Evolutionary conservation across 2,113 vertebrate genomes (phyloP).

Genomic region (Synodontis membranacea): DNA sequence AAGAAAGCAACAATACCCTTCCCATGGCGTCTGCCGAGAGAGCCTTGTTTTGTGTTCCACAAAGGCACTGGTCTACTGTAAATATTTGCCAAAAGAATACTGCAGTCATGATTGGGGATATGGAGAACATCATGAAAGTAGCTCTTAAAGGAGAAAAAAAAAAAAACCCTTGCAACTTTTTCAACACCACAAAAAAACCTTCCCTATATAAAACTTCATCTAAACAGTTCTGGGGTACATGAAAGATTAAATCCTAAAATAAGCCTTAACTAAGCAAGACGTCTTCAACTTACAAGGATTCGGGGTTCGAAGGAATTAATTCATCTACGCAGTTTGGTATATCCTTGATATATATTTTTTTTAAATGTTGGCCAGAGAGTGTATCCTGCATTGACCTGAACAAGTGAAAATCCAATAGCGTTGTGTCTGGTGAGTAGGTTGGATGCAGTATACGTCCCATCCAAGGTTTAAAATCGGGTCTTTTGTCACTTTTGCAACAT

Average conservation of each 20-base stretch:
- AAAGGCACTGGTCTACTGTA: constrained; percentile 66
- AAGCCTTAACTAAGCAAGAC: not conserved
- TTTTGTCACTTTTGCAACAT: no score
- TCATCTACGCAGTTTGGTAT: no score
- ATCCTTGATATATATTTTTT: no score
- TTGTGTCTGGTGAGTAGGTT: no score
- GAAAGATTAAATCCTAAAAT: not conserved
- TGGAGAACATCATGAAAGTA: constrained; percentile 55
- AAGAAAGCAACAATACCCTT: constrained; percentile 60
- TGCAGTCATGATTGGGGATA: constrained; percentile 61
- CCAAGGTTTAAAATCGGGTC: no score
- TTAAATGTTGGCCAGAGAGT: no score
- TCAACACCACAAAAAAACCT: constrained; percentile 54
- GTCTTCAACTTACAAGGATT: no score
- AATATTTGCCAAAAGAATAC: constrained; percentile 72
- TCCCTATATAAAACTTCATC: not conserved
- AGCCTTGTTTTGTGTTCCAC: constrained; percentile 62
- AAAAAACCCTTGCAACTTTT: constrained; percentile 40
- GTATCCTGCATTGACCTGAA: no score
- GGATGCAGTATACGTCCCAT: no score
- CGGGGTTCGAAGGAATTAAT: no score
- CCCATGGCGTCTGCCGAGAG: constrained; percentile 58
- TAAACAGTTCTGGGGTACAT: not conserved
- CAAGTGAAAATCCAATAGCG: no score
- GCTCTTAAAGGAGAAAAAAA: constrained; percentile 57